A percentile compares a stretch with the other conserved stretches of the same genome.
phyloP scores from a whole-genome alignment of 2,113 vertebrate species.

The Zapus hudsonius region DNA sequence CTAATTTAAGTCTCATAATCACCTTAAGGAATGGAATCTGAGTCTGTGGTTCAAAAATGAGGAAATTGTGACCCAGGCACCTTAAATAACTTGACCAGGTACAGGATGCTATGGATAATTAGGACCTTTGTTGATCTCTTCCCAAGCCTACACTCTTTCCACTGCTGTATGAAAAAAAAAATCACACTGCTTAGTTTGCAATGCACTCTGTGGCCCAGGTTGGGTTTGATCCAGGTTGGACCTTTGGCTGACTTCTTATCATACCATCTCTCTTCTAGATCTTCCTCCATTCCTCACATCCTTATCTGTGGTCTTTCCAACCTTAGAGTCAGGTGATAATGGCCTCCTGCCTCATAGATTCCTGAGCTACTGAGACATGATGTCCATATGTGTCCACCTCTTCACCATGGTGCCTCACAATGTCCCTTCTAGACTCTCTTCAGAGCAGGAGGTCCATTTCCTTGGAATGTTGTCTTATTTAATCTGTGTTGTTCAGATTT shows the following conservation, averaged over 20 bases:
- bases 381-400: not conserved
- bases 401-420: not conserved
- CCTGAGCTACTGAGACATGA: not conserved
- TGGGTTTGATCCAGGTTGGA: not conserved
- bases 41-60: not conserved
- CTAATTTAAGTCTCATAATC: not conserved
- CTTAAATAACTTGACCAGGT: not conserved
- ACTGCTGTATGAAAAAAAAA: not conserved
- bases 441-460: not conserved
- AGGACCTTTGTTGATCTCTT: not conserved
- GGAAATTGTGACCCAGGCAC: not conserved
- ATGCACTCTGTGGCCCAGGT: not conserved
- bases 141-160: not conserved
- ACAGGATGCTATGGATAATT: not conserved
- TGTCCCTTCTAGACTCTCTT: not conserved
- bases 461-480: not conserved
- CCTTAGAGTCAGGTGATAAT: not conserved
- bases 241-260: not conserved
- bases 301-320: not conserved
- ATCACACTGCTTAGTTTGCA: fast-evolving
- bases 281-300: not conserved
- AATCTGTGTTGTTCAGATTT: not conserved
- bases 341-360: not conserved
- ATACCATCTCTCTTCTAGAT: not conserved
- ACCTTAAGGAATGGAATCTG: not conserved